Evolutionary conservation across 2,113 vertebrate genomes (phyloP), one percentile per base, ranked within the genome.

Genomic region (Phalacrocorax carbo): DNA sequence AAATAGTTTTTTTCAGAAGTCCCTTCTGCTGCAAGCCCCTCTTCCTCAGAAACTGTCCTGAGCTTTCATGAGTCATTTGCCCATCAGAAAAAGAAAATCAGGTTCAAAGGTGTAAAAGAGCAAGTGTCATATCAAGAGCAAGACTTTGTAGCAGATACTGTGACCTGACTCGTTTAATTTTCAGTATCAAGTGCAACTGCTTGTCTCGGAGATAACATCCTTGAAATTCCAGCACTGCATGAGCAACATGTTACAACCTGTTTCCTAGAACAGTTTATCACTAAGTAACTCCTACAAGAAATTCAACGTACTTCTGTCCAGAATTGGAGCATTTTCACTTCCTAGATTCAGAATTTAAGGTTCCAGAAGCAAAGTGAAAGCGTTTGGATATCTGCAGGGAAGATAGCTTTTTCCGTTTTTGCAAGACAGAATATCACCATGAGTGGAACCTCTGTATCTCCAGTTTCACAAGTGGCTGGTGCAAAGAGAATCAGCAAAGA

Each of bases 181-280:
- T 82, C 96, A 80, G 62, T 44, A 96, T 80, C 82, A 96, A 95
- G 85, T 55, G 75, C 92, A 95, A 93, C 79, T 88, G 32, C 62
- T n/a, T 80, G 38, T 88, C 71, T 86, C 0, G 0, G 68, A 95
- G 92, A 93, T 86, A 94, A 93, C 82, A 55, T 96, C 94, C 83
- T 11, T 94, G 92, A 83, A 92, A 97, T 97, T 96, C 96, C 93
- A 81, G 68, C 32, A 60, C 60, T 17, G 26, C 46, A 48, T 34
- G 75, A 92, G 40, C 71, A 70, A 77, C 88, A 11, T 81, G 96
- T 85, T 90, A 64, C 54, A 88, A 94, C 90, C 78, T 86, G 90
- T 86, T 93, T 88, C 85, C 64, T 77, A 5, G 0, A 62, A 80
- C 20, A 83, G 51, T 88, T 92, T 73, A 88, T 70, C 55, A 78